A percentile compares a stretch with the other conserved stretches of the same genome.
phyloP scores from a whole-genome alignment of 2,888 invertebrate species.

The Dasysyrphus tricinctus region DNA sequence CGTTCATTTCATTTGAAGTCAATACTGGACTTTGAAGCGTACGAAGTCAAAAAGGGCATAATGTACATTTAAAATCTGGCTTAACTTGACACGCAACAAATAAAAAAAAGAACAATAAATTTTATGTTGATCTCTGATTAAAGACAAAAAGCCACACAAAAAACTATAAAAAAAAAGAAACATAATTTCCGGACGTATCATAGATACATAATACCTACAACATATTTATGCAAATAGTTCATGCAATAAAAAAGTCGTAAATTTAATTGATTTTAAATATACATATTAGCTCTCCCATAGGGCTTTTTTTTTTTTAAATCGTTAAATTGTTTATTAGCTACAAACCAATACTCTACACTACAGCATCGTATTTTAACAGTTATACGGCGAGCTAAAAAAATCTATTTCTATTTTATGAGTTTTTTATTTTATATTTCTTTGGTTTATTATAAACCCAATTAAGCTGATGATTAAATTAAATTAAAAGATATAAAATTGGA shows the following conservation, averaged over 20 bases:
- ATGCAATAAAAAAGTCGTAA: constrained; percentile 68
- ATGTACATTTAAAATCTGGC: not conserved
- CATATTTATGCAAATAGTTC: constrained; percentile 61
- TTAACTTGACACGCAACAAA: constrained; percentile 20
- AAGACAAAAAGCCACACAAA: constrained; percentile 24
- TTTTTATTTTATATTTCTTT: constrained; percentile 21
- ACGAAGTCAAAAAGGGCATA: not conserved
- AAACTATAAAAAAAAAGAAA: constrained; percentile 5
- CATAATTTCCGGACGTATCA: constrained; percentile 41
- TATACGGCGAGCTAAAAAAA: not conserved
- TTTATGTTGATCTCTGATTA: constrained; percentile 57
- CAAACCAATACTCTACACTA: not conserved
- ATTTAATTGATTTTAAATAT: constrained; percentile 71
- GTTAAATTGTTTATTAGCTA: not conserved
- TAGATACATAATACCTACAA: not conserved
- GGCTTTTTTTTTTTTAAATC: constrained; percentile 19
- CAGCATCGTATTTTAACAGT: constrained; percentile 15
- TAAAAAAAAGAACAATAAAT: constrained; percentile 46
- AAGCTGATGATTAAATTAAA: constrained; percentile 65
- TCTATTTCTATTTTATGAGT: constrained; percentile 53
- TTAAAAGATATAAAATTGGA: constrained; percentile 28
- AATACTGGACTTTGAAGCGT: not conserved
- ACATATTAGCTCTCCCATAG: constrained; percentile 50
- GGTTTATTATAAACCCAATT: constrained; percentile 70
- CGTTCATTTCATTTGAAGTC: not conserved